Percentiles rank a stretch among this genome's conserved stretches.
Evolutionary conservation across 2,113 vertebrate genomes (phyloP).

Genomic region (Pelodiscus sinensis): DNA sequence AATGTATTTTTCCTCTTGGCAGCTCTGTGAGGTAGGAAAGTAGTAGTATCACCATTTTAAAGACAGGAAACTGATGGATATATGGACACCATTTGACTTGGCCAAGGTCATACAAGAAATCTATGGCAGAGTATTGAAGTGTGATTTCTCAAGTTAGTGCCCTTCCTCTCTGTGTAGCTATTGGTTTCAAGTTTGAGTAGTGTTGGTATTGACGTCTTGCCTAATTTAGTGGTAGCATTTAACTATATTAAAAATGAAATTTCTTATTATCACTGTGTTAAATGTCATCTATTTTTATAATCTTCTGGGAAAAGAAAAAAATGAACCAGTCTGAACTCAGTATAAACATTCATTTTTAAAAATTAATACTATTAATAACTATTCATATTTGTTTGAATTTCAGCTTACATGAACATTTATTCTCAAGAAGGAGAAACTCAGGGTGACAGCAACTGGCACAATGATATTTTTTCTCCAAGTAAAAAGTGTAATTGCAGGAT

Average conservation of each 20-base stretch:
- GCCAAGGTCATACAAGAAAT: background rate
- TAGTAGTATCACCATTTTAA: background rate
- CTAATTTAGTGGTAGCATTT: background rate
- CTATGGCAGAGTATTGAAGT: background rate
- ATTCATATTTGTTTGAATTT: background rate
- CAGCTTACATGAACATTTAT: background rate
- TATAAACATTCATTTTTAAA: background rate
- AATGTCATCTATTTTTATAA: background rate
- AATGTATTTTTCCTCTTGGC: background rate
- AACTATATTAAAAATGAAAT: background rate
- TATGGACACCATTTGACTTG: background rate
- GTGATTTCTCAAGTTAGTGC: background rate
- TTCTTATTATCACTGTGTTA: background rate
- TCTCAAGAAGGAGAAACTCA: background rate
- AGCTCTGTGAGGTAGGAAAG: background rate
- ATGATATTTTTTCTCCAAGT: background rate
- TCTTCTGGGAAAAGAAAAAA: background rate
- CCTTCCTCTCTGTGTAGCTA: background rate
- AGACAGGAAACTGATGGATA: background rate
- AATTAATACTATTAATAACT: background rate
- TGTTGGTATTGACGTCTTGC: background rate
- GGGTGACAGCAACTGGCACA: constrained; percentile 27
- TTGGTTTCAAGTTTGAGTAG: background rate
- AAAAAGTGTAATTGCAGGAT: background rate
- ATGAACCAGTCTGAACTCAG: accelerated